Base-by-base conservation (phyloP, 2,888 invertebrate genomes). In the Protophormia terraenovae region DNA sequence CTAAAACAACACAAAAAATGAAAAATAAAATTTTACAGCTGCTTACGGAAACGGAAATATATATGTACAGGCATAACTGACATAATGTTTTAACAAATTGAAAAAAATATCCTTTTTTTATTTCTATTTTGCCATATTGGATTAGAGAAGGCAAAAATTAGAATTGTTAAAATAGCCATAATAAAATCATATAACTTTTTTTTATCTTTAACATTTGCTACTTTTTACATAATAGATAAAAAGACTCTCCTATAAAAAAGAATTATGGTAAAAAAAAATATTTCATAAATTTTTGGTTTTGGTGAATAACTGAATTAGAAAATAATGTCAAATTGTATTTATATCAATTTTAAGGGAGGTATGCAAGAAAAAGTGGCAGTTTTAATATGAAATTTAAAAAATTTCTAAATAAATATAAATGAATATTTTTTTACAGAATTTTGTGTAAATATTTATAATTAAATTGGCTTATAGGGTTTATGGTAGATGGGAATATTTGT, bases 41-140 rank as follows among this genome's bases (percentile, higher is more conserved):
- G 81, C 50, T 72, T 24, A 50, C 66, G 76, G 72, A 84, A 84
- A 60, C 84, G 84, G 83, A 83, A 71, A 53, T 73, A 53, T 41
- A n/a, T 27, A 45, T 60, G 67, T 77, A 60, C 66, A 50, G 32
- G 24, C 71, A 66, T 47, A 62, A 77, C 66, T 66, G 72, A 22
- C 67, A 67, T 22, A 73, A 66, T 66, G 22, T 29, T 45, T 58
- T 16, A 58, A 67, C 19, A 22, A 58, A 12, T n/a, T n/a, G n/a
- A 1, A 58, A 24, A 66, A 47, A 8, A 10, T 12, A 3, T 24
- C 6, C 3, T 32, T 60, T 60, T 47, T 8, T 22, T 41, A 5
- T 47, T 62, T 72, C 35, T 45, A 12, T 45, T 5, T 47, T 47
- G 10, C 3, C 38, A 12, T 38, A 27, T 45, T 66, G 24, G 38